Percentiles rank a stretch among this genome's conserved stretches.
phyloP scores from a whole-genome alignment of 2,888 invertebrate genomes.

The Panzeria rudis region DNA sequence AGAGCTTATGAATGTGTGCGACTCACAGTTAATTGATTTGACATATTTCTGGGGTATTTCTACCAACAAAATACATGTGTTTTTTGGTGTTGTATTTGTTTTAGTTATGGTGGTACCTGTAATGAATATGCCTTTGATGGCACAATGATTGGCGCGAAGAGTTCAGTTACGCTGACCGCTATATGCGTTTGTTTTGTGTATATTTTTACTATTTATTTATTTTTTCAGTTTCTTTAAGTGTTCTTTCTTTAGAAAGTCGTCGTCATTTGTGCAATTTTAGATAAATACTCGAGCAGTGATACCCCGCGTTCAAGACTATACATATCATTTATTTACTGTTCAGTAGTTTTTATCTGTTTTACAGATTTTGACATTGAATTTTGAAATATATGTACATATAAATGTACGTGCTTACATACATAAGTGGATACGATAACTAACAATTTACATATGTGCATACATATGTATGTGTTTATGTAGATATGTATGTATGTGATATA shows the following conservation, averaged over 20 bases:
- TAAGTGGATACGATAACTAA: too few species aligned
- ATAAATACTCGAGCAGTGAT: slow-evolving; percentile 60
- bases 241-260: slow-evolving; percentile 23
- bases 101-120: too few species aligned
- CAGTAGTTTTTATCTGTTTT: slow-evolving; percentile 19
- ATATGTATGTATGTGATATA: background rate
- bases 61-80: too few species aligned
- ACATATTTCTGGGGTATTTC: too few species aligned
- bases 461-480: too few species aligned
- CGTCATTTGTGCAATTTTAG: slow-evolving; percentile 41
- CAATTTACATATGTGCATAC: too few species aligned
- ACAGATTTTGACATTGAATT: slow-evolving; percentile 64
- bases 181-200: slow-evolving; percentile 8
- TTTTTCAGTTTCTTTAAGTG: background rate
- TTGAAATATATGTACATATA: background rate
- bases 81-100: too few species aligned
- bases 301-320: slow-evolving; percentile 17
- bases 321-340: slow-evolving; percentile 22
- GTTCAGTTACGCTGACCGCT: background rate
- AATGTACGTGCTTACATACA: background rate
- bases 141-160: too few species aligned
- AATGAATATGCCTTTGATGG: too few species aligned
- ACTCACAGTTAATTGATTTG: too few species aligned
- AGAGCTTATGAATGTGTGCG: too few species aligned
- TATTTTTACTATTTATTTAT: too few species aligned